phyloP scores from a whole-genome alignment of 2,113 vertebrate genomes.

The Hemichromis elongatus region DNA sequence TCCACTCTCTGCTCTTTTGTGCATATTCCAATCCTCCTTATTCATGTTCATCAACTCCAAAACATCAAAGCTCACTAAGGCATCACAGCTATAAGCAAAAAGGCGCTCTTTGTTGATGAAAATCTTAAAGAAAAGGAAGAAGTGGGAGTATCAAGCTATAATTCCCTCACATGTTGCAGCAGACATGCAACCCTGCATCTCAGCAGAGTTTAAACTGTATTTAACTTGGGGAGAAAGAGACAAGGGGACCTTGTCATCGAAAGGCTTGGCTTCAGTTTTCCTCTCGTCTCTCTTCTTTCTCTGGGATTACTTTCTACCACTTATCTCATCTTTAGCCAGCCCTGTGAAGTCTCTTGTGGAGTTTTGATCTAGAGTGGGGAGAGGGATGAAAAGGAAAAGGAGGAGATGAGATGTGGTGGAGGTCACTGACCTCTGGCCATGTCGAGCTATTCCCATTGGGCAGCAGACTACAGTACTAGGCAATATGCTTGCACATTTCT shows the following conservation, averaged over 20 bases:
- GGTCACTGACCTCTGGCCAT: constrained; percentile 21
- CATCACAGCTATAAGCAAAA: neutral
- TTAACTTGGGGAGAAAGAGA: constrained; percentile 10
- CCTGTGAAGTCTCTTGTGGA: neutral
- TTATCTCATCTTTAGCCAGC: neutral
- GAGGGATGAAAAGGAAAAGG: neutral
- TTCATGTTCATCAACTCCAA: neutral
- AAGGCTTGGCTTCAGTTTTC: neutral
- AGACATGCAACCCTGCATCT: neutral
- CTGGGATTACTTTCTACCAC: neutral
- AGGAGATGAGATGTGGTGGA: neutral
- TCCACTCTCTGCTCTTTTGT: neutral
- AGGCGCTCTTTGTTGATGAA: constrained; percentile 32
- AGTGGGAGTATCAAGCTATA: neutral
- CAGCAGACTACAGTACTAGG: neutral
- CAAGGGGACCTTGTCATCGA: constrained; percentile 24
- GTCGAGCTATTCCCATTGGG: constrained; percentile 26
- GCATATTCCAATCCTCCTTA: neutral
- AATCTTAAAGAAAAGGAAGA: neutral
- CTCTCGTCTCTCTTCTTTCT: constrained; percentile 2
- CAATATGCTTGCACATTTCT: neutral
- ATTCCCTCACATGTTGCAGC: neutral
- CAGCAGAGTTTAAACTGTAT: constrained; percentile 17
- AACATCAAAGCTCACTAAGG: constrained; percentile 18
- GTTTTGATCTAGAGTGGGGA: neutral